A percentile compares a stretch with the other conserved stretches of the same genome.
Evolutionary conservation across 1,140 invertebrate genomes (phyloP).

Genomic region (Holcopasites calliopsidis): DNA sequence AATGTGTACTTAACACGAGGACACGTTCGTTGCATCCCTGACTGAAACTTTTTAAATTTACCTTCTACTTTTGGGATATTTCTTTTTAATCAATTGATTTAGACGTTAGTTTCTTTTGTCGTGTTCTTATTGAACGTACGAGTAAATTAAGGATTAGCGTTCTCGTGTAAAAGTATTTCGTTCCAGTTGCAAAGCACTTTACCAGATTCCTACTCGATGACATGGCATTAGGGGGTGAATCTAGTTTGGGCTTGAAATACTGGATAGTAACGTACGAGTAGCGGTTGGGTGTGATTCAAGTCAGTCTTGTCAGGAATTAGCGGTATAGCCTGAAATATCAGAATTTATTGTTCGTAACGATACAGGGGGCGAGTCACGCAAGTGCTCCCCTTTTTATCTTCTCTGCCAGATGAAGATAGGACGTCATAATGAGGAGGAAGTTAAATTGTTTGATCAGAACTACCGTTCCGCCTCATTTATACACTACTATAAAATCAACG

Average conservation of each 20-base stretch:
- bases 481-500: no score
- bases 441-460: neutral
- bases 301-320: neutral
- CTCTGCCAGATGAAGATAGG: conserved; percentile 4
- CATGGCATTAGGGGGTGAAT: neutral
- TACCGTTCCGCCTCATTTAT: neutral
- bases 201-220: neutral
- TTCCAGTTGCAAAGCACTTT: neutral
- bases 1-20: no score
- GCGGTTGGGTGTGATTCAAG: neutral
- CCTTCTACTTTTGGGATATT: no score
- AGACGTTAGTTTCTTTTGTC: no score
- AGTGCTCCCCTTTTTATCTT: conserved; percentile 5
- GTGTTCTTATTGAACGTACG: no score
- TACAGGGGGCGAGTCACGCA: neutral
- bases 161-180: neutral
- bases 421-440: neutral
- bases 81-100: no score
- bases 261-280: neutral
- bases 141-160: neutral
- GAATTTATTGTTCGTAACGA: conserved; percentile 15
- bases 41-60: no score
- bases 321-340: neutral
- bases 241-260: neutral
- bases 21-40: neutral